Evolutionary conservation across 1,140 invertebrate genomes (phyloP).

Genomic region (Dendroctonus valens): DNA sequence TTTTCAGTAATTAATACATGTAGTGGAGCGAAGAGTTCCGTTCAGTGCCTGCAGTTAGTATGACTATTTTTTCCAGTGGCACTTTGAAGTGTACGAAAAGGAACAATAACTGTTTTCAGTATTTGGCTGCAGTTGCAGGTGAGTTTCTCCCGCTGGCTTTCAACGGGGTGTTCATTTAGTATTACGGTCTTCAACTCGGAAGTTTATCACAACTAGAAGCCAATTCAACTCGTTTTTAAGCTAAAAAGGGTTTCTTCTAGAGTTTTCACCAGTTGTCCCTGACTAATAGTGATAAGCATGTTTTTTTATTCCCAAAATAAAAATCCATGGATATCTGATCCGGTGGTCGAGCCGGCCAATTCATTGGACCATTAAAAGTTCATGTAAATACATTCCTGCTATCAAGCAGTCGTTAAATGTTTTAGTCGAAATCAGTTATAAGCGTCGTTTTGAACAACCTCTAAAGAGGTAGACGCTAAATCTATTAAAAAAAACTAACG

Average conservation of each 20-base stretch:
- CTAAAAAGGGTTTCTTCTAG: not conserved
- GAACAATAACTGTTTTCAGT: slow-evolving; percentile 20
- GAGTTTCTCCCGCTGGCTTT: not conserved
- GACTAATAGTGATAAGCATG: not conserved
- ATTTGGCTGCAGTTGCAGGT: slow-evolving; percentile 28
- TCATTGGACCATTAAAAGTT: no score
- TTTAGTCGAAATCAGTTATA: no score
- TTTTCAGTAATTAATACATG: slow-evolving; percentile 4
- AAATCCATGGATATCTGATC: no score
- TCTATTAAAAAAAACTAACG: no score
- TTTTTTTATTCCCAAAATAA: not conserved
- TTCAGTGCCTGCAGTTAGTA: slow-evolving; percentile 1
- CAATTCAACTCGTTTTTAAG: not conserved
- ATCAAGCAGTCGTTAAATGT: no score
- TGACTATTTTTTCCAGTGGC: slow-evolving; percentile 21
- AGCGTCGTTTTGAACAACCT: no score
- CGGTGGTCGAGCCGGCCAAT: no score
- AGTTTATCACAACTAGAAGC: not conserved
- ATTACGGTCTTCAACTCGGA: no score
- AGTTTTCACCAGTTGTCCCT: not conserved
- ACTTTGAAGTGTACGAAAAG: slow-evolving; percentile 2
- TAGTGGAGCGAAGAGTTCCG: not conserved
- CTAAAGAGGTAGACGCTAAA: no score
- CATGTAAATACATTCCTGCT: no score
- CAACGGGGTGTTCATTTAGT: no score